A percentile compares a stretch with the other conserved stretches of the same genome.
Conservation (phyloP, 2,888 invertebrate genomes). For the Syrphus vitripennis region DNA sequence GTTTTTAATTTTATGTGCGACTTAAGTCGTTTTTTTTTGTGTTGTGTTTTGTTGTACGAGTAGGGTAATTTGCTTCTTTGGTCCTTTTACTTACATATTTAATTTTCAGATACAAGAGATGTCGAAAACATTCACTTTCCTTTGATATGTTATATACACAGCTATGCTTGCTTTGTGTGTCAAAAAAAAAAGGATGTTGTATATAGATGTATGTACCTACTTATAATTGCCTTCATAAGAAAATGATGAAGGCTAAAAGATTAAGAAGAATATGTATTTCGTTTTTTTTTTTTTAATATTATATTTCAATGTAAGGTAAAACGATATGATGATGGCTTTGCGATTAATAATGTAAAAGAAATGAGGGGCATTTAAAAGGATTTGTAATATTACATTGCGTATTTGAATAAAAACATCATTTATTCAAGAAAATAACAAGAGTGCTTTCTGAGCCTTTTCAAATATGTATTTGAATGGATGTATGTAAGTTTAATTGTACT, state of each 20-base stretch:
- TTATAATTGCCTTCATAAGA: conserved; percentile 64
- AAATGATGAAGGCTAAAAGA: conserved; percentile 37
- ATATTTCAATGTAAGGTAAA: background rate
- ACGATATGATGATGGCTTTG: conserved; percentile 41
- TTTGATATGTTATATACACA: conserved; percentile 40
- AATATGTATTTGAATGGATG: background rate
- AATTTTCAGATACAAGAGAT: conserved; percentile 27
- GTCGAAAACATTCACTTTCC: conserved; percentile 62
- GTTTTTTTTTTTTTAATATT: background rate
- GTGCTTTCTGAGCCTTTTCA: conserved; percentile 15
- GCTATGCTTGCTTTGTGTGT: background rate
- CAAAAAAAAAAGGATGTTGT: conserved; percentile 32
- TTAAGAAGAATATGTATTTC: conserved; percentile 9
- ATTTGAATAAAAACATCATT: conserved; percentile 49
- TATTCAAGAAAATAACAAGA: background rate
- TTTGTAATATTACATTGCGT: conserved; percentile 58
- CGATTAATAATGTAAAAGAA: conserved; percentile 63
- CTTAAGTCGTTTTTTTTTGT: conserved; percentile 16
- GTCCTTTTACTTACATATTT: conserved; percentile 18
- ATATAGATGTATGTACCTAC: conserved; percentile 16
- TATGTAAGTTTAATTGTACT: background rate
- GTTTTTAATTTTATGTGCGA: conserved; percentile 50
- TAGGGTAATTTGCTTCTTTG: conserved; percentile 31
- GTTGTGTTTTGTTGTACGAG: background rate
- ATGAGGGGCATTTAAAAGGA: conserved; percentile 57